Conservation (phyloP, 92 coral and sea anemone genomes). For the Umimayanthus kanabou region DNA sequence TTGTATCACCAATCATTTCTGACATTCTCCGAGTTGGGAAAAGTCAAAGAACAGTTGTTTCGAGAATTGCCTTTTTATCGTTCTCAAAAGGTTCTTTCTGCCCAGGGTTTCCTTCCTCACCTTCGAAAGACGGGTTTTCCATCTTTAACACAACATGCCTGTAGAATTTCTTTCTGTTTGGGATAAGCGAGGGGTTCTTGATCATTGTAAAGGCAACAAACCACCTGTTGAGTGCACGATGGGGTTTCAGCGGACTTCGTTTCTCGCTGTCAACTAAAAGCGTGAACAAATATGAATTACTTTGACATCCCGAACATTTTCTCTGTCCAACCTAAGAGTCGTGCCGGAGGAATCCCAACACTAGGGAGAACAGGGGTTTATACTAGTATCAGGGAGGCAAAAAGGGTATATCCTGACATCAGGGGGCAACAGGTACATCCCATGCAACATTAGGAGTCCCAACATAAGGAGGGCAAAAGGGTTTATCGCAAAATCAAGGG, state of each 20-base stretch:
- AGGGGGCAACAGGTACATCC: no score
- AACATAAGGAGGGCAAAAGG: no score
- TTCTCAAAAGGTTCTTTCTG: background rate
- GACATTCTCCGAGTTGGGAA: background rate
- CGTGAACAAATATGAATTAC: background rate
- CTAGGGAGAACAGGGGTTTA: no score
- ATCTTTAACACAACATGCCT: conserved; percentile 30
- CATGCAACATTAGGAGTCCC: no score
- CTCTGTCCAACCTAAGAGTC: background rate
- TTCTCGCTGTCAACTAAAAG: background rate
- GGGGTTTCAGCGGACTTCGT: conserved; percentile 54
- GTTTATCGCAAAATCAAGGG: no score
- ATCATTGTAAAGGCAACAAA: conserved; percentile 66
- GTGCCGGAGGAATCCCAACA: no score
- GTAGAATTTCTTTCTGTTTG: conserved; percentile 59
- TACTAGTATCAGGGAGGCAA: no score
- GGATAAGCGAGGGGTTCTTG: conserved; percentile 62
- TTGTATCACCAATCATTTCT: no score
- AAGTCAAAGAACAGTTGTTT: background rate
- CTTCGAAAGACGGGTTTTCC: background rate
- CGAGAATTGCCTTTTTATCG: background rate
- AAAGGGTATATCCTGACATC: no score
- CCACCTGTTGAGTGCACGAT: conserved; percentile 61
- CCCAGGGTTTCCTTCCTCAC: background rate
- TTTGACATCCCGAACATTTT: background rate